Evolutionary conservation across 2,113 vertebrate species (phyloP), one percentile per base, ranked within the genome.

Genomic region (Upupa epops): DNA sequence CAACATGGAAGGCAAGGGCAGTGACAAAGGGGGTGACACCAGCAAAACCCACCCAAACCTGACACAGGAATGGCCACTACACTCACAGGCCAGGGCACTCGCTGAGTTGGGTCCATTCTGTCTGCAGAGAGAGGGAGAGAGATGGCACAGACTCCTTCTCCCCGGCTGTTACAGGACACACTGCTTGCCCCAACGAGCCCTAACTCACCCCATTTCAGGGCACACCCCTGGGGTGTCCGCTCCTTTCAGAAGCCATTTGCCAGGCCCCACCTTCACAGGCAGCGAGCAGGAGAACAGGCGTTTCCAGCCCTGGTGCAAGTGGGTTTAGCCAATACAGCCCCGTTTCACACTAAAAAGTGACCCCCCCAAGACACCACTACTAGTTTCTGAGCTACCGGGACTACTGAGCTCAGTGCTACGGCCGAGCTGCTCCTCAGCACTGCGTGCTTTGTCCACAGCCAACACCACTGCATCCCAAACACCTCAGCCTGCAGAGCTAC

Each of bases 261-360:
- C 42, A 18, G 34, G 48, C 6, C 29, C 15, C 56, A 22, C 56
- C 80, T 83, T 56, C 65, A 91, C 40, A 40, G n/a, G n/a, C n/a
- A n/a, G n/a, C n/a, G n/a, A n/a, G n/a, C n/a, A n/a, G n/a, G n/a
- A n/a, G n/a, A n/a, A n/a, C 28, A 49, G 9, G 29, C n/a, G 8
- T 18, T 65, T 79, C 40, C 89, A 94, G 68, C 25, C 25, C 76
- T 58, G n/a, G 20, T 48, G 88, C 83, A 56, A 63, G 37, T 70
- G 51, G 45, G 37, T 24, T 59, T 29, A 79, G 26, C 79, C 22
- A 81, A 81, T 4, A 77, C 15, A 70, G 31, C 4, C 15, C 19
- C 46, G 55, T 93, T 77, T 34, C 84, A 9, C 28, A 65, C 17
- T 11, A 48, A 59, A 49, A 54, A 45, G n/a, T n/a, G n/a, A n/a